phyloP scores from a whole-genome alignment of 2,888 invertebrate genomes.

The Drosophila lutescens region DNA sequence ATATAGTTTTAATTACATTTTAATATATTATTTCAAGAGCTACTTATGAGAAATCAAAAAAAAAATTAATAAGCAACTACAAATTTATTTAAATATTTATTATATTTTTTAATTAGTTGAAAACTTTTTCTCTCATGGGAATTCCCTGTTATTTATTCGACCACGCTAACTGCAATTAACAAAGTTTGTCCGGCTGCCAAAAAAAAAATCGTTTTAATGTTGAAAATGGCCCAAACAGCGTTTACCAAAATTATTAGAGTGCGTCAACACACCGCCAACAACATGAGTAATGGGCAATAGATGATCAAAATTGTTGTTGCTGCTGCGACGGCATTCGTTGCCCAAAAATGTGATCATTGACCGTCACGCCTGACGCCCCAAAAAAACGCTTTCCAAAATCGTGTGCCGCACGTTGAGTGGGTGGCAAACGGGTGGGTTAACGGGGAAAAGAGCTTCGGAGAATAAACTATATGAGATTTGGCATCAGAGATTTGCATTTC shows the following conservation, averaged over 20 bases:
- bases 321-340: slow-evolving; percentile 22
- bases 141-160: not conserved
- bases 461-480: slow-evolving; percentile 18
- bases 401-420: slow-evolving; percentile 69
- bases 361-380: slow-evolving; percentile 75
- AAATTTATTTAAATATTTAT: not conserved
- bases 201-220: slow-evolving; percentile 55
- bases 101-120: not conserved
- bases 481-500: slow-evolving; percentile 38
- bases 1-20: too few relatives aligned
- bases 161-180: slow-evolving; percentile 34
- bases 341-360: slow-evolving; percentile 72
- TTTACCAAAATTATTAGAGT: slow-evolving; percentile 75
- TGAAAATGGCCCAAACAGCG: slow-evolving; percentile 55
- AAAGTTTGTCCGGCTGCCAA: slow-evolving; percentile 44
- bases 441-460: slow-evolving; percentile 8
- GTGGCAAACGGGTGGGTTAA: slow-evolving; percentile 20
- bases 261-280: slow-evolving; percentile 58
- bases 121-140: not conserved
- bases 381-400: slow-evolving; percentile 68
- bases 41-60: not conserved
- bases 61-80: too few relatives aligned
- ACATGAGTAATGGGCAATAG: slow-evolving; percentile 28
- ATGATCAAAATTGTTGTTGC: slow-evolving; percentile 16
- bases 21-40: too few relatives aligned